Percentiles rank a stretch among this genome's conserved stretches.
Conservation (phyloP, 2,797 vertebrate species). For the Dendrocincla fuliginosa region DNA sequence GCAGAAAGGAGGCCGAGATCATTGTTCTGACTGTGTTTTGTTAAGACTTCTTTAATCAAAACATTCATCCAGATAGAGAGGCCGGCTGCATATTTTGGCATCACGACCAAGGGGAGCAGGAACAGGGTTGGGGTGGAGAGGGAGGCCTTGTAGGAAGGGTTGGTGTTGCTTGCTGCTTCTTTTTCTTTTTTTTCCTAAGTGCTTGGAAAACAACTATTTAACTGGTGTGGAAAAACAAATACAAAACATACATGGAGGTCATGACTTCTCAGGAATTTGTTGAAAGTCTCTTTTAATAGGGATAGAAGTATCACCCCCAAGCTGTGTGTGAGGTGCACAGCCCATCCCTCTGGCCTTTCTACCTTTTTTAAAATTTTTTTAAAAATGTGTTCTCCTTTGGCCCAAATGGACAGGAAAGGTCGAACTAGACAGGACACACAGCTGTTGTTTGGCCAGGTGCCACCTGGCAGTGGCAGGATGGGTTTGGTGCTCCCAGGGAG, state of each 20-base stretch:
- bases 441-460: background rate
- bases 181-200: background rate
- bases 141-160: background rate
- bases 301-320: background rate
- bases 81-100: constrained; percentile 60
- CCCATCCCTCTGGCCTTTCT: background rate
- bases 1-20: background rate
- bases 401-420: background rate
- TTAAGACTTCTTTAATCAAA: constrained; percentile 68
- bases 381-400: background rate
- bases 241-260: constrained; percentile 41
- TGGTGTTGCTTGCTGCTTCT: background rate
- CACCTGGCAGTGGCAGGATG: background rate
- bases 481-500: background rate
- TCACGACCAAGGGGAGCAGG: background rate
- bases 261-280: constrained; percentile 21
- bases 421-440: background rate
- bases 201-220: constrained; percentile 30
- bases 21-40: constrained; percentile 61
- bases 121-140: background rate
- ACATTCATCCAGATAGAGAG: constrained; percentile 65
- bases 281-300: background rate
- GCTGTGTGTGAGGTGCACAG: background rate
- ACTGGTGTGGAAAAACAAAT: constrained; percentile 39
- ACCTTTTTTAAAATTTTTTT: background rate